These are phyloP conservation scores for Argentina silus DNA, from an alignment of 2,797 vertebrate genomes.

Conservation along the genomic window DNA sequence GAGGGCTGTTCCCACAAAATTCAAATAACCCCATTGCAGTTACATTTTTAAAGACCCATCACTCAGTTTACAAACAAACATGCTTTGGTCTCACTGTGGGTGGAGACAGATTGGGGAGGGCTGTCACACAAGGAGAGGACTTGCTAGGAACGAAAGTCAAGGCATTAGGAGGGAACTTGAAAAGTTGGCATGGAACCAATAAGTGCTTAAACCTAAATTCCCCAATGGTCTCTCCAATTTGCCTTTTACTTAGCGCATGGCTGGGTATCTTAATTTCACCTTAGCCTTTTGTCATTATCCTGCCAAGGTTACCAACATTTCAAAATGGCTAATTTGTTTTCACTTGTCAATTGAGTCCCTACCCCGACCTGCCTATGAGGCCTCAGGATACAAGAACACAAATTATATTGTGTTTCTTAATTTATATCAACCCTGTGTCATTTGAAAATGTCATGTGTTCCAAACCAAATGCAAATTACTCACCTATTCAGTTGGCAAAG, in stretches of 20 bases:
- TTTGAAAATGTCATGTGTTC: background rate
- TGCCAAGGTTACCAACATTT: constrained; percentile 22
- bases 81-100: background rate
- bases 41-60: too few species aligned
- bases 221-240: background rate
- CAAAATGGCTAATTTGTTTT: constrained; percentile 18
- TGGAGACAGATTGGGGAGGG: too few species aligned
- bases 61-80: background rate
- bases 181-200: background rate
- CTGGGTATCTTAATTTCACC: constrained; percentile 18
- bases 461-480: constrained; percentile 47
- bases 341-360: constrained; percentile 22
- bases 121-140: background rate
- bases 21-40: too few species aligned
- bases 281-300: constrained; percentile 11
- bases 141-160: background rate
- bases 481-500: constrained; percentile 53
- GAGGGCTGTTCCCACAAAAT: too few species aligned
- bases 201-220: constrained; percentile 15
- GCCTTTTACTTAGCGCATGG: constrained; percentile 21
- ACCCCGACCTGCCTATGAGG: background rate
- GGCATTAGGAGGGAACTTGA: background rate
- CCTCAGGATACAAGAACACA: background rate
- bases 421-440: background rate
- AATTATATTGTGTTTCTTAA: background rate